Percentiles rank a stretch among this genome's conserved stretches.
phyloP scores from a whole-genome alignment of 2,888 invertebrate species.

The Leptinotarsa haldemani region DNA sequence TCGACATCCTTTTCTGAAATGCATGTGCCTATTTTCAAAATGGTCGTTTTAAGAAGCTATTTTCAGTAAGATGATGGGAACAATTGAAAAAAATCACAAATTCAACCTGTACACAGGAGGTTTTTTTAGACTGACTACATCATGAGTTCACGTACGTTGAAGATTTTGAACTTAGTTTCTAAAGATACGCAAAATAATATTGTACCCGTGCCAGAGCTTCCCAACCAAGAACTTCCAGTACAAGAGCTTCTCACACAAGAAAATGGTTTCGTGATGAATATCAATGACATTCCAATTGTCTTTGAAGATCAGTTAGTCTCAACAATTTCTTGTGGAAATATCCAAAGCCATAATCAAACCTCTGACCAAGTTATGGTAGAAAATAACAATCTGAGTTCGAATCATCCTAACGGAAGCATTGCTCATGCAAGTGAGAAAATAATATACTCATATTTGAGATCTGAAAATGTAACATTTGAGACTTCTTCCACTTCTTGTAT shows the following conservation, averaged over 20 bases:
- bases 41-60: too few species aligned
- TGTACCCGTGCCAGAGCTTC: too few species aligned
- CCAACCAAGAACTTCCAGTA: background rate
- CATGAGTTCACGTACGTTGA: too few species aligned
- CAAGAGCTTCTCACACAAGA: conserved; percentile 13
- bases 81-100: too few species aligned
- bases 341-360: conserved; percentile 11
- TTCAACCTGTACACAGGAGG: too few species aligned
- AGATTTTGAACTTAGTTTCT: too few species aligned
- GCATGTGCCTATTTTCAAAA: too few species aligned
- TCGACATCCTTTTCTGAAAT: background rate
- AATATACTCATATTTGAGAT: background rate
- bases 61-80: too few species aligned
- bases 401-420: conserved; percentile 6
- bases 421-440: conserved; percentile 8
- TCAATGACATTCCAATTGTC: conserved; percentile 9
- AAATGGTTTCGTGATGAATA: conserved; percentile 9
- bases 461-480: background rate
- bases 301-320: conserved; percentile 6
- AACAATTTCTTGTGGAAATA: conserved; percentile 10
- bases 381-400: conserved; percentile 3
- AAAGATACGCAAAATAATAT: too few species aligned
- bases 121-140: too few species aligned
- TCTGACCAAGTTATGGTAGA: conserved; percentile 10
- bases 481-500: conserved; percentile 21